These are phyloP conservation scores for Zoanthus sociatus DNA, from an alignment of 92 coral and sea anemone genomes.

Conservation along the genomic window DNA sequence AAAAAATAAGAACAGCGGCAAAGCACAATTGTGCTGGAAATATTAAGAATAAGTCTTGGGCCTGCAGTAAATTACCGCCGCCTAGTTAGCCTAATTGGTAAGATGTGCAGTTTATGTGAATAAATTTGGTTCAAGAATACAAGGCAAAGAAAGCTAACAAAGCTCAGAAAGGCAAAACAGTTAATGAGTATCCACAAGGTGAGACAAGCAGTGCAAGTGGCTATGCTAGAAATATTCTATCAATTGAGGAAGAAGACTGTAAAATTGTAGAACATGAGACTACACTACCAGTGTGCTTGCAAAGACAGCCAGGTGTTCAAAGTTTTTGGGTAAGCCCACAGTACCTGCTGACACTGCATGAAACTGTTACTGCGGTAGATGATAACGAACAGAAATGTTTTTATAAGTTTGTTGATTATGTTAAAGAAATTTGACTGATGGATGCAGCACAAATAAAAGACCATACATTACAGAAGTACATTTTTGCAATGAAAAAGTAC, in stretches of 20 bases:
- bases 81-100: no score
- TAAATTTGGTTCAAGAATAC: no score
- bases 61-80: no score
- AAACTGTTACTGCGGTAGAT: slow-evolving; percentile 10
- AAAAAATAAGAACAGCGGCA: no score
- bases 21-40: no score
- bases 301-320: background rate
- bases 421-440: slow-evolving; percentile 35
- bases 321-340: slow-evolving; percentile 6
- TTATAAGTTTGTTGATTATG: slow-evolving; percentile 38
- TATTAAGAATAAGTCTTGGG: no score
- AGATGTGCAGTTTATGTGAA: no score
- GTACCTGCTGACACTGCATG: background rate
- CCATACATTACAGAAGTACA: slow-evolving; percentile 31
- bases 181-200: background rate
- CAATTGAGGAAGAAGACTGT: background rate
- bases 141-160: background rate
- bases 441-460: slow-evolving; percentile 44
- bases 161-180: background rate
- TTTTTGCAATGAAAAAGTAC: slow-evolving; percentile 45
- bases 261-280: background rate
- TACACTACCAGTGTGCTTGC: background rate
- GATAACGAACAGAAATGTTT: slow-evolving; percentile 28
- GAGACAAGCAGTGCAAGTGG: slow-evolving; percentile 27
- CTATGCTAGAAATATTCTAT: background rate